Conservation (phyloP, 2,113 vertebrate species). For the Muscicapa adusta region DNA sequence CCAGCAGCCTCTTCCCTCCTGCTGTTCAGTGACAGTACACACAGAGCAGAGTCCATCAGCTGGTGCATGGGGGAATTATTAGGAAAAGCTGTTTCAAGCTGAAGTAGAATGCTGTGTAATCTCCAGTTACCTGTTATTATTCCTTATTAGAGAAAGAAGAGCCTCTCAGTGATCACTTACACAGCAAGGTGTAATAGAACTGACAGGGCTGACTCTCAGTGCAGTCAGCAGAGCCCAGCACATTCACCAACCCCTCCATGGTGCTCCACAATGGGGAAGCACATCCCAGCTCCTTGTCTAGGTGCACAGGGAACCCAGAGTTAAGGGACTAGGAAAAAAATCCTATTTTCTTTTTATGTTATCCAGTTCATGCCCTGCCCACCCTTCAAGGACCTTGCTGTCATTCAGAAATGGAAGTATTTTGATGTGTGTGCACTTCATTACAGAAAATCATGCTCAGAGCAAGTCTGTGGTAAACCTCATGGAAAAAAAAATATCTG, state of each 20-base stretch:
- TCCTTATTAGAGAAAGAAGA: neutral
- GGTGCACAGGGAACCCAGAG: no score
- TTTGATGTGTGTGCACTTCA: accelerated
- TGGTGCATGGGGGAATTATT: accelerated
- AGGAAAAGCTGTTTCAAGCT: neutral
- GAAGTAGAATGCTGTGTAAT: neutral
- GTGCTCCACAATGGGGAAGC: neutral
- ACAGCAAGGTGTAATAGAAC: accelerated
- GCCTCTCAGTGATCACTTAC: neutral
- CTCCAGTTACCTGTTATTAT: neutral
- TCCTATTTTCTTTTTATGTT: neutral
- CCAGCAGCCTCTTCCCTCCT: neutral
- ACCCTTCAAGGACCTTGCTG: neutral
- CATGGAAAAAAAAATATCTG: accelerated
- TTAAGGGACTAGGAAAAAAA: accelerated
- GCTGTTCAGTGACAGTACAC: neutral
- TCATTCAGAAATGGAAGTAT: neutral
- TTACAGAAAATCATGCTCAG: neutral
- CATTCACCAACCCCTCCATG: accelerated
- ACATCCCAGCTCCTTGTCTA: neutral
- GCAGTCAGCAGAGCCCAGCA: neutral
- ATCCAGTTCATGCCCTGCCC: neutral
- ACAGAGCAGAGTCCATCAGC: neutral
- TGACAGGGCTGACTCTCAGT: accelerated
- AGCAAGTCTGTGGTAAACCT: neutral